Evolutionary conservation across 2,113 vertebrate genomes (phyloP).

Genomic region (Anthoscopus minutus): DNA sequence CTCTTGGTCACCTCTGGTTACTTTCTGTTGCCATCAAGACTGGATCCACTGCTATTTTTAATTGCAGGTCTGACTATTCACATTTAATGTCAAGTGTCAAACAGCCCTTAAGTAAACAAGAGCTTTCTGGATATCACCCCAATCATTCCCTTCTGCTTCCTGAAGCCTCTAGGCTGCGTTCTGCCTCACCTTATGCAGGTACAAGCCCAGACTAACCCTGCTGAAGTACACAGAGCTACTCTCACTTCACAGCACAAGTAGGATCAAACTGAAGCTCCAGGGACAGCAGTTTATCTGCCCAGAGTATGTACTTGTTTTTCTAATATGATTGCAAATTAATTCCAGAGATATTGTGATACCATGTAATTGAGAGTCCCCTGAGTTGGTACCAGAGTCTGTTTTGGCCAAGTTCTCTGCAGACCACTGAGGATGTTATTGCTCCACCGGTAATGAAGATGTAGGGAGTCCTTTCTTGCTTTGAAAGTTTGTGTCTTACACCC

Average conservation of each 20-base stretch:
- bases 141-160: fast-evolving
- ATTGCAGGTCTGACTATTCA: not conserved
- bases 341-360: not conserved
- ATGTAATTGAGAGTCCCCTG: not conserved
- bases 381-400: not conserved
- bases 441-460: not conserved
- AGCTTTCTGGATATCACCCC: not conserved
- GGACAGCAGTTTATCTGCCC: not conserved
- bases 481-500: not conserved
- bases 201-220: not conserved
- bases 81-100: not conserved
- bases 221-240: not conserved
- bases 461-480: not conserved
- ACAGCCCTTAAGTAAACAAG: not conserved
- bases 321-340: not conserved
- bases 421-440: not conserved
- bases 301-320: not conserved
- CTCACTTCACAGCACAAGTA: not conserved
- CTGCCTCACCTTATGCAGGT: not conserved
- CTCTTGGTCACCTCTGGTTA: not conserved
- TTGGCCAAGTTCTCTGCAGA: not conserved
- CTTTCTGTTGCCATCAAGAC: not conserved
- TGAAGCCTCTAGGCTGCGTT: not conserved
- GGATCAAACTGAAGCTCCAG: not conserved
- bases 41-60: not conserved